These are phyloP conservation scores for Drosophila gaucha DNA, from an alignment of 2,888 invertebrate genomes.

Conservation along the genomic window DNA sequence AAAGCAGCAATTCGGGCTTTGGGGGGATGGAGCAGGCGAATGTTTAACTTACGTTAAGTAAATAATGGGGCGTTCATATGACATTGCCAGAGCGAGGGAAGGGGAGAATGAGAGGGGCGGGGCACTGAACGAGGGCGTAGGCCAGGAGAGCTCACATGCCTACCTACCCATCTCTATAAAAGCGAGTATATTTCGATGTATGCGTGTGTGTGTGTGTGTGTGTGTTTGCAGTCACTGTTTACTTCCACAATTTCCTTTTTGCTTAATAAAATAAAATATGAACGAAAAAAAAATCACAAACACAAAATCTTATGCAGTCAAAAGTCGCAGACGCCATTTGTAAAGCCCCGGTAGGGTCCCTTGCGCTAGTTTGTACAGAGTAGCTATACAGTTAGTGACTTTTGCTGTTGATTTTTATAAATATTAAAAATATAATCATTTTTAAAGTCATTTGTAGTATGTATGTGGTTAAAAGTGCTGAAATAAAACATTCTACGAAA, in stretches of 20 bases:
- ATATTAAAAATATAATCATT: too few relatives aligned
- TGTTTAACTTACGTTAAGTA: conserved; percentile 81
- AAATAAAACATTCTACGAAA: too few relatives aligned
- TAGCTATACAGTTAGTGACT: too few relatives aligned
- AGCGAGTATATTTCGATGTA: conserved; percentile 15
- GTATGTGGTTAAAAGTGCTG: too few relatives aligned
- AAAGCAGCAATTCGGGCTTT: conserved; percentile 38
- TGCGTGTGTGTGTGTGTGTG: conserved; percentile 39
- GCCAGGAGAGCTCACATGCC: conserved; percentile 12
- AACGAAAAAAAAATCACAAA: conserved; percentile 41
- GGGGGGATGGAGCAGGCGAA: conserved; percentile 40
- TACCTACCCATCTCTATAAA: conserved; percentile 9
- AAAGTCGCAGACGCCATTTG: conserved; percentile 14
- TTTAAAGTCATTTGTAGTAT: too few relatives aligned
- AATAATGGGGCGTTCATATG: conserved; percentile 81
- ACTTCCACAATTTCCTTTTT: conserved; percentile 69
- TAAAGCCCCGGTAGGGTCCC: background rate
- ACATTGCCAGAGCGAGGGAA: conserved; percentile 47
- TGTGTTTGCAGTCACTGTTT: conserved; percentile 70
- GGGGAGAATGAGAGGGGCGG: too few relatives aligned
- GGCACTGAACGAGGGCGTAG: conserved; percentile 11
- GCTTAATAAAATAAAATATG: conserved; percentile 77
- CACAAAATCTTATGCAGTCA: conserved; percentile 20
- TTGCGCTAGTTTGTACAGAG: background rate
- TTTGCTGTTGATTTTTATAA: too few relatives aligned